A percentile compares a stretch with the other conserved stretches of the same genome.
Evolutionary conservation across 2,113 vertebrate species (phyloP).

Genomic region (Ailurus styani): DNA sequence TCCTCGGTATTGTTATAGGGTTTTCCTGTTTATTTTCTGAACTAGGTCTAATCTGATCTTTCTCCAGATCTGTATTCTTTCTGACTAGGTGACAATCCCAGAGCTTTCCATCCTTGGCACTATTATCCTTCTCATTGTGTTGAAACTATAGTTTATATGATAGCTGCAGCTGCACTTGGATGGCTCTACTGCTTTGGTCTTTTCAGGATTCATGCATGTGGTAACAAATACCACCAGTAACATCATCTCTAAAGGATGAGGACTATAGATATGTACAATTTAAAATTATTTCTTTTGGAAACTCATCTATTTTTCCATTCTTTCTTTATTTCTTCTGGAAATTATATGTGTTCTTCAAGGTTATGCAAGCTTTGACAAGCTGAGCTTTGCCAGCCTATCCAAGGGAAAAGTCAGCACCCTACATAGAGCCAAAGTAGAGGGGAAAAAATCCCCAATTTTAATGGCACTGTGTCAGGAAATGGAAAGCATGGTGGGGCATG

Average conservation of each 20-base stretch:
- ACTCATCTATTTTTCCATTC: conserved; percentile 18
- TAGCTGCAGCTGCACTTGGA: not conserved
- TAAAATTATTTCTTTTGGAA: conserved; percentile 32
- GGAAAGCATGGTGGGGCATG: not conserved
- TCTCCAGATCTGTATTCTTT: not conserved
- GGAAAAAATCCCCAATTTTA: not conserved
- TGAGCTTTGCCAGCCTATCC: not conserved
- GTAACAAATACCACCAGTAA: not conserved
- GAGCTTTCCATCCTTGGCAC: not conserved
- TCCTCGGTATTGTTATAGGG: not conserved
- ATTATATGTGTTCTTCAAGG: conserved; percentile 22
- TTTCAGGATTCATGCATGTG: not conserved
- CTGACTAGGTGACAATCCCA: not conserved
- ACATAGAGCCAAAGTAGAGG: not conserved
- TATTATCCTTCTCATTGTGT: not conserved
- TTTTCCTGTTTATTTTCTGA: not conserved
- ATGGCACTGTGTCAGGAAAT: not conserved
- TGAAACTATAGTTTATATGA: not conserved
- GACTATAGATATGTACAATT: not conserved
- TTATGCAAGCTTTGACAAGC: conserved; percentile 2
- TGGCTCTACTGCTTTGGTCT: not conserved
- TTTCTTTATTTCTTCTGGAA: conserved; percentile 31
- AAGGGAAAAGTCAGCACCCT: not conserved
- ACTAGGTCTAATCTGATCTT: not conserved
- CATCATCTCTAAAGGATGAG: not conserved